phyloP scores from a whole-genome alignment of 2,888 invertebrate genomes.

The Enchytraeus crypticus region DNA sequence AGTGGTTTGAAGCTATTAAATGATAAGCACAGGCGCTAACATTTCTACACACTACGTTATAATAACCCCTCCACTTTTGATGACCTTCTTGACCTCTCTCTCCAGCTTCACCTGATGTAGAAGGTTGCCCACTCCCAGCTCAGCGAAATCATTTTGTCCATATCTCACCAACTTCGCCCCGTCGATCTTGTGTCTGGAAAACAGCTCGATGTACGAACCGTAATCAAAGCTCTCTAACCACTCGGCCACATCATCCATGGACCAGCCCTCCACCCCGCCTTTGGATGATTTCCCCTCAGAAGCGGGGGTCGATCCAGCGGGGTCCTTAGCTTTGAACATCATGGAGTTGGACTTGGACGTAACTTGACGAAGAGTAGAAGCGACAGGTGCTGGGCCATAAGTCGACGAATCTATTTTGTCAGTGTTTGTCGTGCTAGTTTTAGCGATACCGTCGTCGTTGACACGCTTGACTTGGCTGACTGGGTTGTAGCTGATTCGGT shows the following conservation, averaged over 20 bases:
- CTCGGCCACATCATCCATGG: conserved; percentile 13
- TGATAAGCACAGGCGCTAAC: conserved; percentile 83
- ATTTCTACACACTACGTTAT: conserved; percentile 64
- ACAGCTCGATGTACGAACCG: conserved; percentile 53
- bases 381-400: background rate
- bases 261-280: conserved; percentile 8
- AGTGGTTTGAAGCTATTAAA: no score
- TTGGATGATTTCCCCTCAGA: background rate
- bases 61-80: background rate
- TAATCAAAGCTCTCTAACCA: conserved; percentile 38
- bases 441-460: no score
- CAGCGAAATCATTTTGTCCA: conserved; percentile 53
- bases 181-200: conserved; percentile 51
- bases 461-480: no score
- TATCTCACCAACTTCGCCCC: conserved; percentile 52
- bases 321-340: background rate
- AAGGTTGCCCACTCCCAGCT: conserved; percentile 55
- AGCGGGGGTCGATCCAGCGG: background rate
- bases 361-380: background rate
- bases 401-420: conserved; percentile 2
- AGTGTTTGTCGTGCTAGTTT: background rate
- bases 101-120: conserved; percentile 56
- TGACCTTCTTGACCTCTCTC: conserved; percentile 32
- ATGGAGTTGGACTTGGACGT: background rate
- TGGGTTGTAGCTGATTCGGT: no score